Base-by-base conservation (phyloP, 2,888 invertebrate species). In the Autographa pulchrina region DNA sequence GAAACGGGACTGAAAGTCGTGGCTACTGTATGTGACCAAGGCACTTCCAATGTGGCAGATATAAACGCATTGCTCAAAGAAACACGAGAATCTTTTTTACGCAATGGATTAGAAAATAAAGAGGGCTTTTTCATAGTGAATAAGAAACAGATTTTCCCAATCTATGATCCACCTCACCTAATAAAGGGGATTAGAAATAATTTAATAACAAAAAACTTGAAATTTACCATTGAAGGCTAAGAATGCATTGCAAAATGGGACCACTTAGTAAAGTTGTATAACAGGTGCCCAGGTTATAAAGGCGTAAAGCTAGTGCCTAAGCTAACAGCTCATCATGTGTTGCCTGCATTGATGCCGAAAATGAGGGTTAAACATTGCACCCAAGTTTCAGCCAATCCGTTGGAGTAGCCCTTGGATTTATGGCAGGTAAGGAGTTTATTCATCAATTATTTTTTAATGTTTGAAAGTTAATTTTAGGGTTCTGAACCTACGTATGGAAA, bases 1-100 rank as follows among this genome's bases (percentile, higher is more conserved):
- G 54, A 69, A 62, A 41, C 65, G 25, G 68, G 65, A 14, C 13
- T 74, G 6, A 66, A 67, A 13, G 74, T 74, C 6, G 20, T 70
- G 25, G 73, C 73, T 0, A 69, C 73, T 5, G 43, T 73, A 18
- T 69, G 69, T 66, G 73, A 73, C 54, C 74, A 74, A 68, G 74
- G 71, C 35, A 61, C 71, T 9, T 65, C 71, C 43, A 74, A 74
- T 71, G 65, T 74, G 1, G 54, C 67, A 54, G 65, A 69, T 18
- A 63, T 72, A 20, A 70, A 70, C 5, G 11, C 7, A 0, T 62
- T 62, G 43, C 4, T 68, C 2, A 68, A 65, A 11, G 68, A 74
- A 16, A 71, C 65, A n/a, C 16, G 16, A 32, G 64, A 64, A 32
- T 13, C 13, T 16, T 70, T 32, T 64, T 18, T 66, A 62, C 13